Conservation (phyloP, 1,140 invertebrate genomes). For the Nephila pilipes region DNA sequence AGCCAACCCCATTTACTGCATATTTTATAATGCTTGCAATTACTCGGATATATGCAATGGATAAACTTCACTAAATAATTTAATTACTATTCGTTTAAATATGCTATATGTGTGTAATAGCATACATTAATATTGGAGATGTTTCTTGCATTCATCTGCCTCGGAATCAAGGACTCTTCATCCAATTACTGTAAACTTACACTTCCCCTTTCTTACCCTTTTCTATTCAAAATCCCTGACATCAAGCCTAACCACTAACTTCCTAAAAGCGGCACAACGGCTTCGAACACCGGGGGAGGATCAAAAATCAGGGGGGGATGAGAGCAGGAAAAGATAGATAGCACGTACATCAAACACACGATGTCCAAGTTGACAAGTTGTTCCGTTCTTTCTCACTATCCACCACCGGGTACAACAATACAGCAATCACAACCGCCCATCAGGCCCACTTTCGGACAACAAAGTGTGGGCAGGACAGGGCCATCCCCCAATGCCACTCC, state of each 20-base stretch:
- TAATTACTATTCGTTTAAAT: too few relatives aligned
- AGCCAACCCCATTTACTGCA: too few relatives aligned
- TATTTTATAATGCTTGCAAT: too few relatives aligned
- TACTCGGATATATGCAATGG: too few relatives aligned
- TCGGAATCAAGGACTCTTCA: too few relatives aligned
- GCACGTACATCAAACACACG: constrained; percentile 39
- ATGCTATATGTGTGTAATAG: too few relatives aligned
- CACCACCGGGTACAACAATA: constrained; percentile 2
- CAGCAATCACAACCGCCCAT: constrained; percentile 71
- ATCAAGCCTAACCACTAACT: neutral
- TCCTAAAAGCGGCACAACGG: neutral
- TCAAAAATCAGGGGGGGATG: neutral
- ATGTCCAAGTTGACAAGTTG: constrained; percentile 66
- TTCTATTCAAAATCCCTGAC: neutral
- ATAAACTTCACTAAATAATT: too few relatives aligned
- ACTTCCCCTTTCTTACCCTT: neutral
- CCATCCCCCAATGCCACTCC: neutral
- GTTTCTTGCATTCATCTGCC: too few relatives aligned
- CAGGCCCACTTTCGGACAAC: constrained; percentile 45
- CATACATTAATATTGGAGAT: too few relatives aligned
- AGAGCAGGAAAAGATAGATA: constrained; percentile 42
- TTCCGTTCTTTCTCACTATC: constrained; percentile 45
- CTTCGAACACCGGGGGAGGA: too few relatives aligned
- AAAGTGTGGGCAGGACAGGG: constrained; percentile 36
- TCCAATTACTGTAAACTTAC: too few relatives aligned